phyloP scores from a whole-genome alignment of 1,140 invertebrate genomes.

The Platorchestia sp. region DNA sequence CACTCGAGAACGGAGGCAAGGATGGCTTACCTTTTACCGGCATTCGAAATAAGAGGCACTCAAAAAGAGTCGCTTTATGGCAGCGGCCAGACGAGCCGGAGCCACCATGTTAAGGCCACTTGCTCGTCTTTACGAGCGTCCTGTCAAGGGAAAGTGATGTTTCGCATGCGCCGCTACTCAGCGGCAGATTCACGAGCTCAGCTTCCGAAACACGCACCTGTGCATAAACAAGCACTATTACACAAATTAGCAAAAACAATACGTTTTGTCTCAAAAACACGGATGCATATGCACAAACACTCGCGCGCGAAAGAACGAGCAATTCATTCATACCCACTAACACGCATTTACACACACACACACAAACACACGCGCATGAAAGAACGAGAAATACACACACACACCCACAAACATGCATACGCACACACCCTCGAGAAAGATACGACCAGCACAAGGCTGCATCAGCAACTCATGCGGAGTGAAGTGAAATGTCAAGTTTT shows the following conservation, averaged over 20 bases:
- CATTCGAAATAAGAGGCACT: slow-evolving; percentile 7
- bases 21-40: not conserved
- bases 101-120: not conserved
- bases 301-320: too few species aligned
- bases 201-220: not conserved
- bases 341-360: too few species aligned
- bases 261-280: too few species aligned
- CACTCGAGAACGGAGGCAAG: not conserved
- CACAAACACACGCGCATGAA: too few species aligned
- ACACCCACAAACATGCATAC: too few species aligned
- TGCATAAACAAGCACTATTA: not conserved
- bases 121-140: not conserved
- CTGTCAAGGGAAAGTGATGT: not conserved
- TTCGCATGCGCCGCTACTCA: not conserved
- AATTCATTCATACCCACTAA: too few species aligned
- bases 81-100: not conserved
- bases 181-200: not conserved
- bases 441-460: too few species aligned
- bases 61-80: not conserved
- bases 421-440: too few species aligned
- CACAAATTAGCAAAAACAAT: too few species aligned
- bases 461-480: not conserved
- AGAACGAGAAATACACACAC: too few species aligned
- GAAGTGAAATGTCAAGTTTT: not conserved
- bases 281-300: too few species aligned